These are phyloP conservation scores for Plutomurus gul DNA, from an alignment of 1,140 invertebrate genomes.

Conservation along the genomic window DNA sequence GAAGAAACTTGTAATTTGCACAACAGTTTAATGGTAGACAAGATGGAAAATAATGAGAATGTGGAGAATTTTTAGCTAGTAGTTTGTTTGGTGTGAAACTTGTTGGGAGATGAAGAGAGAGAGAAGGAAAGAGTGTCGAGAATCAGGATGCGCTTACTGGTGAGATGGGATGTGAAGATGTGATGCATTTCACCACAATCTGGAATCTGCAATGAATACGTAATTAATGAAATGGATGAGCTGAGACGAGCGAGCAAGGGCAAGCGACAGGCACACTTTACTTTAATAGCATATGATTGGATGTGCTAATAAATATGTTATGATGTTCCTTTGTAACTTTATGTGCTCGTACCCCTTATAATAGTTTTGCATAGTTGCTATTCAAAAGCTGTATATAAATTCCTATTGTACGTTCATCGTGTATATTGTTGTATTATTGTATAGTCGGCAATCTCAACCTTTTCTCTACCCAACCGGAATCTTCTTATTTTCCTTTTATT, in stretches of 20 bases:
- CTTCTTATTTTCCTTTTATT: background rate
- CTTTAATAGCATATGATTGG: slow-evolving; percentile 7
- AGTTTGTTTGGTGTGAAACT: background rate
- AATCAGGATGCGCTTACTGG: background rate
- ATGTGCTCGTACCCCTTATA: too few species aligned
- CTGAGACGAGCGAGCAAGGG: background rate
- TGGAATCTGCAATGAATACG: slow-evolving; percentile 5
- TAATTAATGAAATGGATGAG: background rate
- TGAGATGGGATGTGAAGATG: background rate
- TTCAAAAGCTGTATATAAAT: too few species aligned
- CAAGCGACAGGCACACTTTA: slow-evolving; percentile 22
- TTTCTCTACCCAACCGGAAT: background rate
- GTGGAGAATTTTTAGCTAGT: background rate
- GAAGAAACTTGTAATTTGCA: background rate
- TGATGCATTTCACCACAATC: too few species aligned
- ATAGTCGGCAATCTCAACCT: too few species aligned
- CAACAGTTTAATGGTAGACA: background rate
- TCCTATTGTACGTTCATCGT: too few species aligned
- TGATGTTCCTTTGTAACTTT: background rate
- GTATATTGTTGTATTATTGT: too few species aligned
- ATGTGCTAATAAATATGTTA: background rate
- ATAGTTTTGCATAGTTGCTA: too few species aligned
- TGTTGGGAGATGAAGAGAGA: too few species aligned
- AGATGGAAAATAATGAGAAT: background rate
- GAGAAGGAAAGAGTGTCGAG: background rate